A percentile compares a stretch with the other conserved stretches of the same genome.
phyloP scores from a whole-genome alignment of 2,888 invertebrate genomes.

The Sicus ferrugineus region DNA sequence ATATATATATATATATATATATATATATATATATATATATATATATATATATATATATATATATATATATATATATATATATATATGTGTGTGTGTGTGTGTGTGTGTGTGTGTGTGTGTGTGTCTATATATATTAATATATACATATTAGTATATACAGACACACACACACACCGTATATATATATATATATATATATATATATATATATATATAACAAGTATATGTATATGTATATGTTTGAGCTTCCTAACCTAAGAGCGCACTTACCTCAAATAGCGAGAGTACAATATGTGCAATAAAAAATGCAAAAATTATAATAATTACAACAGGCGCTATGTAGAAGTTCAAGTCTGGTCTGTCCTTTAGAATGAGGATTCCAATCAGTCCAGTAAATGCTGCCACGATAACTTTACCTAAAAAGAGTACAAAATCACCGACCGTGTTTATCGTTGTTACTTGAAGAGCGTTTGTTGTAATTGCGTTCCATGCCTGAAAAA shows the following conservation, averaged over 20 bases:
- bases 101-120: no score
- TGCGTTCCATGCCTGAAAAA: slow-evolving; percentile 82
- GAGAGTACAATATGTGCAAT: slow-evolving; percentile 93
- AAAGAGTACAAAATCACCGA: slow-evolving; percentile 92
- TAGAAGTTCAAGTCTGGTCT: slow-evolving; percentile 80
- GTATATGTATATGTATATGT: no score
- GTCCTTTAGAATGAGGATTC: slow-evolving; percentile 78
- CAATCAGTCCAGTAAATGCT: slow-evolving; percentile 80
- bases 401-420: slow-evolving; percentile 83
- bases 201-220: not conserved
- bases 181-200: no score
- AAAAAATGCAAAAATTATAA: slow-evolving; percentile 87
- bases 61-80: no score
- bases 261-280: slow-evolving; percentile 83
- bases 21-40: no score
- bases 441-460: slow-evolving; percentile 90
- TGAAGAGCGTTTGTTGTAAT: slow-evolving; percentile 83
- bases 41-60: no score
- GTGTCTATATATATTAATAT: no score
- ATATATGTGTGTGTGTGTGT: no score
- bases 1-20: no score
- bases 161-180: no score
- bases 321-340: slow-evolving; percentile 84
- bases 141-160: no score
- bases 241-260: no score